Percentiles rank a stretch among this genome's conserved stretches.
These are phyloP conservation scores for Palloptera scutellata DNA, from an alignment of 2,888 invertebrate species.

Conservation along the genomic window DNA sequence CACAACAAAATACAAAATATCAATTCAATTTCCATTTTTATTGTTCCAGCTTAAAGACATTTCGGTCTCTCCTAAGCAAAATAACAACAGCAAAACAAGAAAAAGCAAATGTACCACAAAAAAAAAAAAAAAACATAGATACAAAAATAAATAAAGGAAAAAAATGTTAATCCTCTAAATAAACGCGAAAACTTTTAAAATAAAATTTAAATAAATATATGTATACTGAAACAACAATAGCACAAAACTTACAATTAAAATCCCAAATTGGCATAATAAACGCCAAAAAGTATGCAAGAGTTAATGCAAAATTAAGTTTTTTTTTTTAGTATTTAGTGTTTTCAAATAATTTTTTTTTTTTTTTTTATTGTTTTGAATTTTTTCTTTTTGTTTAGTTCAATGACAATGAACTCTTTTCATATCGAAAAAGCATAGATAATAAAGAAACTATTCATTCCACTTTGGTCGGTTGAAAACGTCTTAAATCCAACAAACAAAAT, in stretches of 20 bases:
- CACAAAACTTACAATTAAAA: neutral
- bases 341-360: neutral
- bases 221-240: neutral
- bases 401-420: too few relatives aligned
- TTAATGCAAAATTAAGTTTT: neutral
- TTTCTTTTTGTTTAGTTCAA: too few relatives aligned
- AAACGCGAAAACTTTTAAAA: too few relatives aligned
- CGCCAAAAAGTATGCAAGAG: neutral
- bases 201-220: too few relatives aligned
- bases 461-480: too few relatives aligned
- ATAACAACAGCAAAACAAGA: neutral
- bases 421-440: too few relatives aligned
- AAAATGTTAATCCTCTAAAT: neutral
- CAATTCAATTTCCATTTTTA: constrained; percentile 4
- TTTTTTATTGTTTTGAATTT: too few relatives aligned
- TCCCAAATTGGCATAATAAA: neutral
- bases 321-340: neutral
- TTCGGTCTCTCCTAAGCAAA: neutral
- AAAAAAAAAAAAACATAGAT: neutral
- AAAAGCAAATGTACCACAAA: neutral
- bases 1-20: too few relatives aligned
- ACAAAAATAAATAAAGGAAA: neutral
- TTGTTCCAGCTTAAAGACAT: neutral
- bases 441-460: too few relatives aligned
- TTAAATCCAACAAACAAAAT: too few relatives aligned